These are phyloP conservation scores for Geotrypetes seraphini DNA, from an alignment of 2,797 vertebrate species.

Conservation along the genomic window DNA sequence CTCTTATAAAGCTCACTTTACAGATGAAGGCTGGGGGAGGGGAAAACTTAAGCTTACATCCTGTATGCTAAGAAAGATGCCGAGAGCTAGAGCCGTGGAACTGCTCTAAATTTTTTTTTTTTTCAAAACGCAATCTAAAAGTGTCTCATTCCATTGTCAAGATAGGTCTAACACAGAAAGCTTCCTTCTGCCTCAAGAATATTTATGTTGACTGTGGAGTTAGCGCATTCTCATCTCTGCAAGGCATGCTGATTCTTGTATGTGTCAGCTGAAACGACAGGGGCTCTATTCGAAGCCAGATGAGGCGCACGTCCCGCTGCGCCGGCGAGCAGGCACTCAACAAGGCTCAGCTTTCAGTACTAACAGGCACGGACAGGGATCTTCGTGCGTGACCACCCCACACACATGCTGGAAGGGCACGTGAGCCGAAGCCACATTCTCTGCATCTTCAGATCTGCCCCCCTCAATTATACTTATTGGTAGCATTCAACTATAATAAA, in stretches of 20 bases:
- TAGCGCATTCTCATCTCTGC: conserved; percentile 39
- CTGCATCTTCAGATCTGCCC: no score
- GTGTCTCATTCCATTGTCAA: conserved; percentile 40
- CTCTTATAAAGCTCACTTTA: background rate
- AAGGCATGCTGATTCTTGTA: conserved; percentile 36
- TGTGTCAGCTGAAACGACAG: conserved; percentile 32
- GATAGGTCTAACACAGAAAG: conserved; percentile 20
- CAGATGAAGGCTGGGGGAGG: background rate
- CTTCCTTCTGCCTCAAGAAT: conserved; percentile 30
- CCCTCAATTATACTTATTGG: no score
- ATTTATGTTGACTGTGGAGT: conserved; percentile 31
- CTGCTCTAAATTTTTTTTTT: no score
- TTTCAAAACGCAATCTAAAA: no score
- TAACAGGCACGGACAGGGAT: conserved; percentile 35
- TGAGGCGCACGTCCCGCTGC: conserved; percentile 28
- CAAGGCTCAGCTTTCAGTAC: conserved; percentile 44
- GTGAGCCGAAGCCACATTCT: no score
- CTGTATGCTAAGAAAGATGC: background rate
- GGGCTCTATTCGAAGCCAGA: conserved; percentile 23
- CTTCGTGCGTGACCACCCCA: no score
- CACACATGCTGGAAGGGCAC: no score
- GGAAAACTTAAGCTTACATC: background rate
- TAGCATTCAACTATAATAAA: no score
- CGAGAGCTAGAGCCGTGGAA: conserved; percentile 7
- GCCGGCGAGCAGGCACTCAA: conserved; percentile 31